Evolutionary conservation across 2,113 vertebrate species (phyloP).

Genomic region (Bubo bubo): DNA sequence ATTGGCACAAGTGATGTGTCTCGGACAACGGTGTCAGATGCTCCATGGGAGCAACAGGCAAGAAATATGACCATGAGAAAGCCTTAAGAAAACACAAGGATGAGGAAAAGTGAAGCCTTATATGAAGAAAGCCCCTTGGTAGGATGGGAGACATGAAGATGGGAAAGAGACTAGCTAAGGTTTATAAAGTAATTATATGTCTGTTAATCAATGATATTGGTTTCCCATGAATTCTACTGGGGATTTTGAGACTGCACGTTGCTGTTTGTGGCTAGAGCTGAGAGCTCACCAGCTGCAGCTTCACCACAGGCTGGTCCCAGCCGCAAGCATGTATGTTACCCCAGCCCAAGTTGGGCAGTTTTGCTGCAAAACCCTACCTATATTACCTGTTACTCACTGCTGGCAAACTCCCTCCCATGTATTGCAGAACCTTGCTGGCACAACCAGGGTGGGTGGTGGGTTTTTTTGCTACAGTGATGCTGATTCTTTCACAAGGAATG

Average conservation of each 20-base stretch:
- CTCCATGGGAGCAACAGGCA: neutral
- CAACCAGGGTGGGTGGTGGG: neutral
- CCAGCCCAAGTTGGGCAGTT: neutral
- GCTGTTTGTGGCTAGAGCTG: neutral
- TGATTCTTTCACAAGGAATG: neutral
- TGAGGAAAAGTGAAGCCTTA: neutral
- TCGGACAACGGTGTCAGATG: neutral
- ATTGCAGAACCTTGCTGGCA: neutral
- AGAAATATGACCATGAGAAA: neutral
- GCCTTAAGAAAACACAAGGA: neutral
- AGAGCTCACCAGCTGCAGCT: neutral
- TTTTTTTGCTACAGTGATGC: neutral
- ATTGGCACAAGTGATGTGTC: neutral
- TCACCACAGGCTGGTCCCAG: neutral
- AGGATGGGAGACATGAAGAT: neutral
- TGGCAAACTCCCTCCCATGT: neutral
- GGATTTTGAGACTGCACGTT: neutral
- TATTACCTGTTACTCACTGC: neutral
- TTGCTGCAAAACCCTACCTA: neutral
- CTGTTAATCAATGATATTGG: neutral
- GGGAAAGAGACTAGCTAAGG: neutral
- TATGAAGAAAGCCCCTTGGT: neutral
- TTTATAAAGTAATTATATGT: neutral
- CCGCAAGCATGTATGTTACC: neutral
- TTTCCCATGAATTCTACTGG: neutral